Base-by-base conservation (phyloP, 1,140 invertebrate species). In the Gryllus bimaculatus region DNA sequence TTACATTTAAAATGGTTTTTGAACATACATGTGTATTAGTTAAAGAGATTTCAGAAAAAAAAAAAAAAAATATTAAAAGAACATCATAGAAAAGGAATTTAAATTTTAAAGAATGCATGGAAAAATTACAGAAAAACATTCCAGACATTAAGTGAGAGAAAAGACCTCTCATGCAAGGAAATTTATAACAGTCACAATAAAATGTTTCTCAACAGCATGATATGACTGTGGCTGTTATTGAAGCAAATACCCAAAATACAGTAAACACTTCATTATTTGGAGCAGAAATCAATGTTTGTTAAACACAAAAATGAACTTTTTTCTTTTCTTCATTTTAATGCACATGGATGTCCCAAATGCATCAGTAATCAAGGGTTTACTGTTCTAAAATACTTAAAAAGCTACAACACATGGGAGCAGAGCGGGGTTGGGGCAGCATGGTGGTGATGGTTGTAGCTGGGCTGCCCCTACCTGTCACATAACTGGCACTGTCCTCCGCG, bases 401-500 rank as follows among this genome's bases (percentile, higher is more conserved):
- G 54, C 54, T 66, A 66, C 54, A 66, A 66, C 54, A 39, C 54
- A 66, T 66, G 54, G 54, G 18, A 10, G 18, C 54, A 66, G 54
- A 13, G 54, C 54, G 10, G 54, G 54, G 54, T 66, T 66, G 54
- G n/a, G 74, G 74, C n/a, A n/a, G 26, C 76, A 47, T 48, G 47
- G 8, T 20, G 76, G 76, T 77, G 76, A 48, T 77, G 76, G 48
- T 77, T 47, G 76, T 77, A 18, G 47, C 12, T 39, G 21, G 47
- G 48, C n/a, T 12, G 48, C n/a, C 75, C 76, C 76, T 92, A 95
- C 94, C 94, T 93, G 94, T 95, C 83, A 95, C 90, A 85, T 94
- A 94, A 88, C 94, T 95, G 82, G 90, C 90, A 82, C 93, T 93
- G 86, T 95, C 93, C 86, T 94, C 89, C 82, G 89, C 90, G 82